Evolutionary conservation across 1,140 invertebrate genomes (phyloP).

Genomic region (Drosophila pachea): DNA sequence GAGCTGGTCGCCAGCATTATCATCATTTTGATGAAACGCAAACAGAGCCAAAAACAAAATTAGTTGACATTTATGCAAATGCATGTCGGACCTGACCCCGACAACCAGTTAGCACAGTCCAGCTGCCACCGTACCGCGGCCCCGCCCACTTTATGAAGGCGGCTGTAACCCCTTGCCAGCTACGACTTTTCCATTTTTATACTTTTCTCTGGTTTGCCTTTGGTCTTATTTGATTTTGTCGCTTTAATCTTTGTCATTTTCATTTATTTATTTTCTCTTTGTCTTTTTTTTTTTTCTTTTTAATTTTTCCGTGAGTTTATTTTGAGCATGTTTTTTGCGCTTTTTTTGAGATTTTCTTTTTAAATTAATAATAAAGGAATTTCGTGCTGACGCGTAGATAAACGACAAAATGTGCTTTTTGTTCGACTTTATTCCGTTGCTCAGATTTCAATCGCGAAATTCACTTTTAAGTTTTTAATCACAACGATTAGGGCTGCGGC

Average conservation of each 20-base stretch:
- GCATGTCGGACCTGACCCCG: constrained; percentile 43
- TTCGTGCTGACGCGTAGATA: constrained; percentile 56
- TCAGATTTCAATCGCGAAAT: constrained; percentile 50
- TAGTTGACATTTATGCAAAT: constrained; percentile 76
- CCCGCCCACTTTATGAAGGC: not conserved
- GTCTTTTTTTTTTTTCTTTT: no score
- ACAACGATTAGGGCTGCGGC: not conserved
- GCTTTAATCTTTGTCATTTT: constrained; percentile 54
- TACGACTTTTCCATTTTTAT: not conserved
- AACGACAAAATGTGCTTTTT: constrained; percentile 19
- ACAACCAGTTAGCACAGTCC: constrained; percentile 4
- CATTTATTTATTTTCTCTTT: not conserved
- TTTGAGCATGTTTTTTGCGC: not conserved
- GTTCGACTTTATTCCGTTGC: not conserved
- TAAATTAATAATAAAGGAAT: constrained; percentile 69
- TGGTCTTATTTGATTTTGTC: constrained; percentile 53
- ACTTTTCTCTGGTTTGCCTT: not conserved
- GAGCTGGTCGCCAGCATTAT: constrained; percentile 39
- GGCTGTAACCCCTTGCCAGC: no score
- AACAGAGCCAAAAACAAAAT: constrained; percentile 62
- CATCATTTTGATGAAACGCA: constrained; percentile 72
- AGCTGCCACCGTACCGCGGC: not conserved
- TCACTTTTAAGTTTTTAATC: constrained; percentile 33
- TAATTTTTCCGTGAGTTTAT: no score
- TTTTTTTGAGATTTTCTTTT: constrained; percentile 11